phyloP scores from a whole-genome alignment of 2,797 vertebrate species.

The Xiphorhynchus erythropygius region DNA sequence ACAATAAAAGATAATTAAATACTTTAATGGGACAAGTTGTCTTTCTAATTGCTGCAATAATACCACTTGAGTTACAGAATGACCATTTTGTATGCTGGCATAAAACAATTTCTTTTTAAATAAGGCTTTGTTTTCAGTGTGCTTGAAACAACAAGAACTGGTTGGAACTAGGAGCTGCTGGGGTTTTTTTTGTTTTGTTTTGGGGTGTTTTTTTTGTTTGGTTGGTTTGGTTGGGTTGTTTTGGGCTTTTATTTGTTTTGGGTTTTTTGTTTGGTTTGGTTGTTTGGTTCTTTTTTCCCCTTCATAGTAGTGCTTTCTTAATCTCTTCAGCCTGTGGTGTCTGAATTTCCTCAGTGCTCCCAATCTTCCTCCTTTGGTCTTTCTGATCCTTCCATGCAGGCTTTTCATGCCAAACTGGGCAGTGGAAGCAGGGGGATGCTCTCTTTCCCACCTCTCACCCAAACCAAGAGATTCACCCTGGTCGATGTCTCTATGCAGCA shows the following conservation, averaged over 20 bases:
- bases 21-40: background rate
- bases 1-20: background rate
- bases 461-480: background rate
- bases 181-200: background rate
- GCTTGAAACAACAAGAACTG: background rate
- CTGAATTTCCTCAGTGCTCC: background rate
- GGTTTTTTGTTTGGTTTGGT: too few relatives aligned
- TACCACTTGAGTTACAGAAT: background rate
- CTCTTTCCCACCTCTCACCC: background rate
- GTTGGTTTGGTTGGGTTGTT: too few relatives aligned
- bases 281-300: background rate
- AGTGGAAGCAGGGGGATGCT: fast-evolving
- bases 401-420: background rate
- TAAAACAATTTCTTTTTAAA: background rate
- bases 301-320: background rate
- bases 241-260: too few relatives aligned
- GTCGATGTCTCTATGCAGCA: background rate
- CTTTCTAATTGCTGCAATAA: background rate
- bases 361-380: background rate
- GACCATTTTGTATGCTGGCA: background rate
- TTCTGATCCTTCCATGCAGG: background rate
- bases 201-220: too few relatives aligned
- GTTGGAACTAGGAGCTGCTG: background rate
- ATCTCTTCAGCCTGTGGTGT: background rate
- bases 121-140: background rate